phyloP scores from a whole-genome alignment of 1,140 invertebrate species.

The Neelides sp. region DNA sequence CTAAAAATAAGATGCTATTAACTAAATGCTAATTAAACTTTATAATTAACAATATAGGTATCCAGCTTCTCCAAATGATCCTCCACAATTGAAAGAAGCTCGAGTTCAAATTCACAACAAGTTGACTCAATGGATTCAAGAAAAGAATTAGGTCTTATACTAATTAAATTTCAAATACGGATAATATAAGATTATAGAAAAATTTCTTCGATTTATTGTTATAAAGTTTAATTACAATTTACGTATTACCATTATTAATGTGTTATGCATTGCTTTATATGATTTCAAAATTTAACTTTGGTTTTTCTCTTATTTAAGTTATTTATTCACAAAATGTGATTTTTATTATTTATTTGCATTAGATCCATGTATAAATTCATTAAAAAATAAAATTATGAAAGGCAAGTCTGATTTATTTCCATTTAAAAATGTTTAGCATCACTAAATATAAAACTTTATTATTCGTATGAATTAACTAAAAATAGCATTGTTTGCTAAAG shows the following conservation, averaged over 20 bases:
- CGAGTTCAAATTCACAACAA: conserved; percentile 43
- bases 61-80: conserved; percentile 41
- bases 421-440: background rate
- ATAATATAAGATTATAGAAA: no score
- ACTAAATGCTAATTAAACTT: background rate
- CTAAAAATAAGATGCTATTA: background rate
- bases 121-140: conserved; percentile 43
- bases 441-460: background rate
- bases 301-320: background rate
- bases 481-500: background rate
- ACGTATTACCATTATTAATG: background rate
- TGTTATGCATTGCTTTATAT: background rate
- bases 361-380: no score
- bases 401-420: background rate
- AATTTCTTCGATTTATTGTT: no score
- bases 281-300: background rate
- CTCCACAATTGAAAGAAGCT: conserved; percentile 44
- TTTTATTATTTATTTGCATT: no score
- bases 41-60: conserved; percentile 32
- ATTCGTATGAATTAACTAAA: background rate
- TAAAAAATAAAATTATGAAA: no score
- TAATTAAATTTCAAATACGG: background rate
- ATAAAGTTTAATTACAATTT: background rate
- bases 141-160: background rate
- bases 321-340: background rate